Evolutionary conservation across 2,888 invertebrate species (phyloP).

Genomic region (Elysia crispata): DNA sequence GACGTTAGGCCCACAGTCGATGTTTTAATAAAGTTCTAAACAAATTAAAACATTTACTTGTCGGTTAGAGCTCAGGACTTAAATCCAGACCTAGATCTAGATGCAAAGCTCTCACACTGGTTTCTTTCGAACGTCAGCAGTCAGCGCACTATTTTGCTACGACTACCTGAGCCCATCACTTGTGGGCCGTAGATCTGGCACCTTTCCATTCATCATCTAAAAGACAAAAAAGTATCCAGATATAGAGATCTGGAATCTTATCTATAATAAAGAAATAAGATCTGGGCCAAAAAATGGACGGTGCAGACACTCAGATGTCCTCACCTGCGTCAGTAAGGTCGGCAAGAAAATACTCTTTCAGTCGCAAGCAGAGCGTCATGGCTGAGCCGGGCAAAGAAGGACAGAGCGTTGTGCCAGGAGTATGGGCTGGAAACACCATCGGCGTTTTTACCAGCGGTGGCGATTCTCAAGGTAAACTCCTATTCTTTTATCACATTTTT

Average conservation of each 20-base stretch:
- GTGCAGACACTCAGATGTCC: neutral
- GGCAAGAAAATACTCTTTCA: neutral
- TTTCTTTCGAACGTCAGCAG: too few species aligned
- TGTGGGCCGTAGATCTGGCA: too few species aligned
- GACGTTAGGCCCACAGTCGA: too few species aligned
- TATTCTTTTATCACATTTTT: too few species aligned
- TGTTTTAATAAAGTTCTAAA: neutral
- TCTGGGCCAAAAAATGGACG: too few species aligned
- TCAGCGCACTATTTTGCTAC: too few species aligned
- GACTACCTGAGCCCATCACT: too few species aligned
- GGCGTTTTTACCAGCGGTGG: slow-evolving; percentile 98
- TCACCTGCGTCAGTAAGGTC: neutral
- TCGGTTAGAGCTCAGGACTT: neutral
- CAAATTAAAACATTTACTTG: neutral
- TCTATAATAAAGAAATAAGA: too few species aligned
- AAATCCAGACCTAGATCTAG: neutral
- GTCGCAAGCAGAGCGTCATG: slow-evolving; percentile 65
- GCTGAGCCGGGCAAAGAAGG: slow-evolving; percentile 75
- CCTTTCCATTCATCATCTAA: too few species aligned
- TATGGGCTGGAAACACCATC: slow-evolving; percentile 88
- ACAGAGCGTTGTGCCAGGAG: slow-evolving; percentile 69
- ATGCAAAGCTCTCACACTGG: too few species aligned
- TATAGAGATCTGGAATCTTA: too few species aligned
- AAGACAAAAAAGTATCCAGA: too few species aligned
- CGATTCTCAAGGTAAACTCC: slow-evolving; percentile 88